phyloP scores from a whole-genome alignment of 64 coral and sea anemone species.

The Actinia equina region DNA sequence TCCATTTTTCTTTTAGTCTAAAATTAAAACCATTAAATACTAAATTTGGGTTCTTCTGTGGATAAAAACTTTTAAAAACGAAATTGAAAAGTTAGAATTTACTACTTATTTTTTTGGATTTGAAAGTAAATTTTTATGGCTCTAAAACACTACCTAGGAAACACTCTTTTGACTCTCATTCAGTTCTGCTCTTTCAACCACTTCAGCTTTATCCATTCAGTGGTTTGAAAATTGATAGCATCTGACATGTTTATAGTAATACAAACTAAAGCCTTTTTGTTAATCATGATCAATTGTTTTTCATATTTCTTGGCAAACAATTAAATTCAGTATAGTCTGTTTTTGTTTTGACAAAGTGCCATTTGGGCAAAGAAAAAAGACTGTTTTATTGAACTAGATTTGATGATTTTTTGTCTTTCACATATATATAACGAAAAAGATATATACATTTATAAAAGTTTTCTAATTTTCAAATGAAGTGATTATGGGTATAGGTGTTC shows the following conservation, averaged over 20 bases:
- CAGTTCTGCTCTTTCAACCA: neutral
- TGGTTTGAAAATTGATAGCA: neutral
- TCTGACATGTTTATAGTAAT: neutral
- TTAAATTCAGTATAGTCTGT: neutral
- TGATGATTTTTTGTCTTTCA: neutral
- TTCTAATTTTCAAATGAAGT: no score
- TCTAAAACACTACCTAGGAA: neutral
- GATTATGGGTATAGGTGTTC: neutral
- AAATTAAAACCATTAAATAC: no score
- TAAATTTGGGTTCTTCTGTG: no score
- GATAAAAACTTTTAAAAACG: no score
- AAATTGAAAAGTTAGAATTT: no score
- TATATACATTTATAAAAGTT: neutral
- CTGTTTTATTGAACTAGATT: neutral
- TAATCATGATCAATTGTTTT: neutral
- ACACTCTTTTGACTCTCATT: neutral
- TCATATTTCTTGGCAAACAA: neutral
- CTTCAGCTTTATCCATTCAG: neutral
- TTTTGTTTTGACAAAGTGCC: neutral
- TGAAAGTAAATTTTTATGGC: neutral
- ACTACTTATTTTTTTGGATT: neutral
- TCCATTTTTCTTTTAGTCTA: no score
- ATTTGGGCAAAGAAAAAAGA: neutral
- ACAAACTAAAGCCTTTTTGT: neutral
- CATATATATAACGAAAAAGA: neutral